Evolutionary conservation across 2,888 invertebrate genomes (phyloP).

Genomic region (Pristionchus entomophagus): DNA sequence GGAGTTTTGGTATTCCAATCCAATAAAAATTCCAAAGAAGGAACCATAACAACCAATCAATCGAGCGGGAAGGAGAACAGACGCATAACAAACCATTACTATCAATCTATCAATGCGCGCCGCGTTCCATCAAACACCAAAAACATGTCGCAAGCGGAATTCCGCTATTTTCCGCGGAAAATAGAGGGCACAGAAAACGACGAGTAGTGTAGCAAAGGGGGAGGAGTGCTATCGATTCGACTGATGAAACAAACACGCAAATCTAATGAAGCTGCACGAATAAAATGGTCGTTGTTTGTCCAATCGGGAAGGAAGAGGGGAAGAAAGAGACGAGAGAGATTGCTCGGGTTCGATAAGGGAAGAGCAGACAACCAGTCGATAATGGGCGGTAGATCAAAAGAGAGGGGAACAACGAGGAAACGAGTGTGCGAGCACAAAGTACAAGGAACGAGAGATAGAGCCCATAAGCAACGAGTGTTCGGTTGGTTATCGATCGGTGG

Average conservation of each 20-base stretch:
- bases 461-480: slow-evolving; percentile 44
- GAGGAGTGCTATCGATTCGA: not conserved
- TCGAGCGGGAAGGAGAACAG: not conserved
- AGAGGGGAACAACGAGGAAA: not conserved
- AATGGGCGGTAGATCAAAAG: slow-evolving; percentile 11
- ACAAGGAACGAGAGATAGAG: slow-evolving; percentile 35
- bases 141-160: slow-evolving; percentile 32
- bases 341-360: slow-evolving; percentile 17
- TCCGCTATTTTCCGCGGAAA: too few relatives aligned
- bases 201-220: not conserved
- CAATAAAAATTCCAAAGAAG: too few relatives aligned
- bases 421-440: slow-evolving; percentile 7
- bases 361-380: not conserved
- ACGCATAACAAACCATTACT: slow-evolving; percentile 20
- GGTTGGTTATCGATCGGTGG: slow-evolving; percentile 35
- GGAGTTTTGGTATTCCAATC: too few relatives aligned
- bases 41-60: too few relatives aligned
- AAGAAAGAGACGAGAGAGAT: not conserved
- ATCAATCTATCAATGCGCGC: slow-evolving; percentile 22
- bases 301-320: not conserved
- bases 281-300: not conserved
- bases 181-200: not conserved
- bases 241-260: not conserved
- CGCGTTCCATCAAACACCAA: not conserved
- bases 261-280: slow-evolving; percentile 12